phyloP scores from a whole-genome alignment of 2,797 vertebrate species.

The Geotrypetes seraphini region DNA sequence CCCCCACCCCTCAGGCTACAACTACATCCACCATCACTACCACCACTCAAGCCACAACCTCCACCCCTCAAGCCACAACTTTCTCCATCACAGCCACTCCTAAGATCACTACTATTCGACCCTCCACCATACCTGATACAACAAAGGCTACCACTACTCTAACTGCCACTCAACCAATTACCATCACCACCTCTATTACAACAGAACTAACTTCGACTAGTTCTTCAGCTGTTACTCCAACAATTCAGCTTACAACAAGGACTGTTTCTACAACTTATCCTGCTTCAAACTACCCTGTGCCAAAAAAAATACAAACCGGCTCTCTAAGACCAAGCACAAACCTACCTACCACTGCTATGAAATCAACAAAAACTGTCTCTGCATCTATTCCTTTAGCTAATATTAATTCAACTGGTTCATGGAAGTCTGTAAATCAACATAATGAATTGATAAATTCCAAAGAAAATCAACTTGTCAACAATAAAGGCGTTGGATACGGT shows the following conservation, averaged over 20 bases:
- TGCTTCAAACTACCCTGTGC: background rate
- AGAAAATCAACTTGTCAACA: background rate
- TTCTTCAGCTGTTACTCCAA: too few relatives aligned
- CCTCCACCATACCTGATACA: background rate
- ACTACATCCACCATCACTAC: background rate
- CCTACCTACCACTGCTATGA: background rate
- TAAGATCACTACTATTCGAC: too few relatives aligned
- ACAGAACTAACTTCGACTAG: too few relatives aligned
- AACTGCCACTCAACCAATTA: slow-evolving; percentile 3
- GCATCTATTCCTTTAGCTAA: slow-evolving; percentile 6
- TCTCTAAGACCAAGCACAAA: rapidly evolving
- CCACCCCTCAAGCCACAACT: background rate
- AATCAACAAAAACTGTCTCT: background rate
- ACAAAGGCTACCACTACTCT: slow-evolving; percentile 10
- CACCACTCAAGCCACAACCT: rapidly evolving
- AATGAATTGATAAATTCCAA: background rate
- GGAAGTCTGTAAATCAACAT: background rate
- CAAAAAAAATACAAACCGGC: background rate
- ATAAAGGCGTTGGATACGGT: slow-evolving; percentile 8
- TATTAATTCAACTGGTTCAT: rapidly evolving
- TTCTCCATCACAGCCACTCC: background rate
- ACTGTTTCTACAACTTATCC: too few relatives aligned
- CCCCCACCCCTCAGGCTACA: too few relatives aligned
- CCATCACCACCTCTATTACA: background rate
- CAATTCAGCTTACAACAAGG: too few relatives aligned